Base-by-base conservation (phyloP, 2,888 invertebrate genomes). In the Disparrhopalites patrizii region DNA sequence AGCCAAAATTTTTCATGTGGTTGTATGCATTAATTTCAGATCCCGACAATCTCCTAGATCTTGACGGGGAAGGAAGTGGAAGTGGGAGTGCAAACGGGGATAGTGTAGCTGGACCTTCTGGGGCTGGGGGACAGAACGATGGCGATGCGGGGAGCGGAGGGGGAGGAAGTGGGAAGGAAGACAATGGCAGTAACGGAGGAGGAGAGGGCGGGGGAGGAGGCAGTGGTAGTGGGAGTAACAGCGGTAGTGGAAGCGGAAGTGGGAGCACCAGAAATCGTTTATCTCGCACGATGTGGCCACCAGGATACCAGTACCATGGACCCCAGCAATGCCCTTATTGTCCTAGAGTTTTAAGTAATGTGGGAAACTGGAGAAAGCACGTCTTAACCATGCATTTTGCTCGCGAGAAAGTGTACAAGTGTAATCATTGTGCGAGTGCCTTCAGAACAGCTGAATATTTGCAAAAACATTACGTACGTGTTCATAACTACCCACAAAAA, bases 361-460 rank as follows among this genome's bases (percentile, higher is more conserved):
- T 77, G 65, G 77, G 77, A 55, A 77, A 77, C 70, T 77, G 77
- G 77, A 74, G 77, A 72, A 77, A 77, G 62, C 77, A 77, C 68
- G 77, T 77, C 57, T 70, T 76, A 57, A 77, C 77, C 30, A 77
- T 77, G 76, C 77, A 77, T 70, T 76, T 77, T 69, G 75, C 76
- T 31, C 71, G 76, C 57, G 76, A 76, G 54, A 74, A 76, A 71
- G 74, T 75, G 56, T 74, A 76, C 70, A 76, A 77, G 66, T 77
- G 77, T 69, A 68, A 72, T 50, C 76, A 76, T 68, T 77, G 77
- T 70, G 72, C 73, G 8, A 76, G 76, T 62, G 66, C 76, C 63
- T 77, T 77, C 70, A 69, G 77, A 66, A 77, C 77, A 31, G 73
- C 77, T 25, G 77, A 77, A 70, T 77, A 77, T 68, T 72, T 77